A percentile compares a stretch with the other conserved stretches of the same genome.
Evolutionary conservation across 2,888 invertebrate species (phyloP).

Genomic region (Nasonia oneida): DNA sequence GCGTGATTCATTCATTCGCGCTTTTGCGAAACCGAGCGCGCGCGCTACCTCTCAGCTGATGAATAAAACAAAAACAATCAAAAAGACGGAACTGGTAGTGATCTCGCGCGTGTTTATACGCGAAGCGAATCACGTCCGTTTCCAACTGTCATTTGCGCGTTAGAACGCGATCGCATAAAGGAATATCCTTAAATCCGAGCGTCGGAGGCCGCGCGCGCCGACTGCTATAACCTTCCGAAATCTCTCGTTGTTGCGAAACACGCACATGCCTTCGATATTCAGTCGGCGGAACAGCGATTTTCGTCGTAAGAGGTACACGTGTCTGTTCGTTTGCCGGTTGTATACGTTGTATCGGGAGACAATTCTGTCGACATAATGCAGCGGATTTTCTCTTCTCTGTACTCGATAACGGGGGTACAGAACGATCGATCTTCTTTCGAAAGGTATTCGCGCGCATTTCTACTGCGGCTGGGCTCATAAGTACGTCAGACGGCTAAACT

Average conservation of each 20-base stretch:
- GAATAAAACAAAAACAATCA: background rate
- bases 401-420: background rate
- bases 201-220: background rate
- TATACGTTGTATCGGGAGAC: too few relatives aligned
- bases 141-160: background rate
- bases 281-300: slow-evolving; percentile 11
- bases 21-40: too few relatives aligned
- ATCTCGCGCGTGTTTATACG: background rate
- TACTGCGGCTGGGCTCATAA: too few relatives aligned
- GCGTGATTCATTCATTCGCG: slow-evolving; percentile 52
- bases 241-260: background rate
- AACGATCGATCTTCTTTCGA: background rate
- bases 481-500: too few relatives aligned
- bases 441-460: too few relatives aligned
- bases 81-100: background rate
- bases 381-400: background rate
- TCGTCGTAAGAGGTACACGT: slow-evolving; percentile 1
- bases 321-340: background rate
- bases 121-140: background rate
- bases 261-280: background rate
- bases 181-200: too few relatives aligned
- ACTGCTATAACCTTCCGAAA: background rate
- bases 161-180: too few relatives aligned
- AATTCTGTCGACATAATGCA: background rate
- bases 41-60: background rate